Conservation (phyloP, 2,888 invertebrate genomes). For the Seladonia tumulorum region DNA sequence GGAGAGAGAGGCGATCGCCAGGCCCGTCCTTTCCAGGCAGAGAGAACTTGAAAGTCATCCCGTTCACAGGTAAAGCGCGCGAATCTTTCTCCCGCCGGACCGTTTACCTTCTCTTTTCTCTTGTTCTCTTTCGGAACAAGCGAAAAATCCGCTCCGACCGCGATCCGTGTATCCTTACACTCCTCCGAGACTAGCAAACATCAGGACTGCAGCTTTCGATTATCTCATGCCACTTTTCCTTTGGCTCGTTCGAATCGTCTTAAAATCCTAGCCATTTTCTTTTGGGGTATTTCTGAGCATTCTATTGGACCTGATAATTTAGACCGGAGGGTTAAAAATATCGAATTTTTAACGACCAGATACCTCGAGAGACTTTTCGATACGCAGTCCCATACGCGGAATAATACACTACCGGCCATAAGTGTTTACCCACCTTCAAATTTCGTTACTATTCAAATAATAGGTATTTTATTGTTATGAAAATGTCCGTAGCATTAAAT, state of each 20-base stretch:
- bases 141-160: neutral
- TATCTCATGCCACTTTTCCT: neutral
- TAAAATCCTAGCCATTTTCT: neutral
- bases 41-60: constrained; percentile 75
- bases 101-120: neutral
- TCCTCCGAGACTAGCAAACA: neutral
- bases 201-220: neutral
- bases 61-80: constrained; percentile 74
- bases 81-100: neutral
- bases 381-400: too few relatives aligned
- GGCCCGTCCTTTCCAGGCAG: constrained; percentile 74
- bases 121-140: neutral
- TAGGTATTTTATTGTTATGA: too few relatives aligned
- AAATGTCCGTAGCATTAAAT: too few relatives aligned
- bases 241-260: neutral
- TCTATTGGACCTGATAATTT: neutral
- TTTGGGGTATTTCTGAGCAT: neutral
- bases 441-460: too few relatives aligned
- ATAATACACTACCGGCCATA: too few relatives aligned
- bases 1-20: constrained; percentile 87
- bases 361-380: too few relatives aligned
- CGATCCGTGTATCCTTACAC: neutral
- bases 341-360: too few relatives aligned
- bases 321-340: too few relatives aligned
- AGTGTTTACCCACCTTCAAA: too few relatives aligned